These are phyloP conservation scores for Catocala sponsa DNA, from an alignment of 2,888 invertebrate genomes.

Conservation along the genomic window DNA sequence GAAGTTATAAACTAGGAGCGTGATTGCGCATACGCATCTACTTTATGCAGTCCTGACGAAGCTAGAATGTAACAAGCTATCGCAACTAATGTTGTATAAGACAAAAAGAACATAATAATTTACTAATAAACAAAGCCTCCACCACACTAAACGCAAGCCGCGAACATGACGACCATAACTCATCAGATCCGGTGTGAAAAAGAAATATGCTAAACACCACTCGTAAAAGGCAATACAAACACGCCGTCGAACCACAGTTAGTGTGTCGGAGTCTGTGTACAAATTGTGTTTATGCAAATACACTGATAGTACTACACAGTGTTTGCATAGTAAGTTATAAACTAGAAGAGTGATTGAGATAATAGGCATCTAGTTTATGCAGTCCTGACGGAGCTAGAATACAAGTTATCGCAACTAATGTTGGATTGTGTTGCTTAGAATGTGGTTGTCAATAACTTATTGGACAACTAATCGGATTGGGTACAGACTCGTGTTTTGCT, in stretches of 20 bases:
- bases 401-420: neutral
- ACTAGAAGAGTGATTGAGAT: conserved; percentile 16
- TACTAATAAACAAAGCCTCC: no score
- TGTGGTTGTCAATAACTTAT: no score
- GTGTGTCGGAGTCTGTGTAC: neutral
- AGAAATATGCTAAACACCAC: no score
- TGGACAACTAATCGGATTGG: neutral
- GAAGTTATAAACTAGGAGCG: conserved; percentile 18
- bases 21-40: conserved; percentile 18
- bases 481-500: neutral
- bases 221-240: no score
- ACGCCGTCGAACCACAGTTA: no score
- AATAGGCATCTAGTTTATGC: conserved; percentile 11
- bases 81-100: no score
- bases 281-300: conserved; percentile 36
- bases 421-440: no score
- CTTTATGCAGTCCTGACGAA: conserved; percentile 9
- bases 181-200: no score
- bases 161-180: no score
- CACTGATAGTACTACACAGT: conserved; percentile 14
- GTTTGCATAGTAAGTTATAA: conserved; percentile 23
- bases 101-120: no score
- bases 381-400: conserved; percentile 9
- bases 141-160: no score
- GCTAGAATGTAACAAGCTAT: conserved; percentile 2